phyloP scores from a whole-genome alignment of 2,113 vertebrate species.

The Smithornis capensis region DNA sequence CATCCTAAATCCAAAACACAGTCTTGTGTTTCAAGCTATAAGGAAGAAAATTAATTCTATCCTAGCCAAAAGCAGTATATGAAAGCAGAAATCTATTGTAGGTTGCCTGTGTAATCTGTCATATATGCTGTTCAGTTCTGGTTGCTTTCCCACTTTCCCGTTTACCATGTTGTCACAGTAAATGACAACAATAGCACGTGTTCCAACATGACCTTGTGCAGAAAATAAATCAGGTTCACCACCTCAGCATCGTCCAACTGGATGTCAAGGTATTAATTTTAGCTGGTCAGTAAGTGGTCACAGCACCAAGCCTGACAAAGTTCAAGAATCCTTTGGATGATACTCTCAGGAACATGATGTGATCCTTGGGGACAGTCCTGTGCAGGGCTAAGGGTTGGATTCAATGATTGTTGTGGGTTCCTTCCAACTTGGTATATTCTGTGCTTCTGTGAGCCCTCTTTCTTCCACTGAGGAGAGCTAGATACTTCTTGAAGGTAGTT shows the following conservation, averaged over 20 bases:
- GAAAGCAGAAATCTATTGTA: background rate
- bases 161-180: background rate
- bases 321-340: too few species aligned
- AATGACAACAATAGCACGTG: background rate
- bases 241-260: background rate
- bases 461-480: background rate
- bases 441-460: background rate
- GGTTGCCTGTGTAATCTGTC: background rate
- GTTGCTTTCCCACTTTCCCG: background rate
- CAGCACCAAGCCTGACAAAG: too few species aligned
- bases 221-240: background rate
- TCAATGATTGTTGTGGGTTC: too few species aligned
- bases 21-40: background rate
- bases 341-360: too few species aligned
- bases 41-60: background rate
- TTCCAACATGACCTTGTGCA: background rate
- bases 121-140: background rate
- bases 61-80: background rate
- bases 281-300: background rate
- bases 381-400: too few species aligned
- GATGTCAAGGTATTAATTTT: background rate
- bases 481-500: background rate
- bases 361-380: too few species aligned
- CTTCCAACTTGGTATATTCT: too few species aligned
- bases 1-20: background rate